These are phyloP conservation scores for Cephonodes hylas DNA, from an alignment of 2,888 invertebrate genomes.

Conservation along the genomic window DNA sequence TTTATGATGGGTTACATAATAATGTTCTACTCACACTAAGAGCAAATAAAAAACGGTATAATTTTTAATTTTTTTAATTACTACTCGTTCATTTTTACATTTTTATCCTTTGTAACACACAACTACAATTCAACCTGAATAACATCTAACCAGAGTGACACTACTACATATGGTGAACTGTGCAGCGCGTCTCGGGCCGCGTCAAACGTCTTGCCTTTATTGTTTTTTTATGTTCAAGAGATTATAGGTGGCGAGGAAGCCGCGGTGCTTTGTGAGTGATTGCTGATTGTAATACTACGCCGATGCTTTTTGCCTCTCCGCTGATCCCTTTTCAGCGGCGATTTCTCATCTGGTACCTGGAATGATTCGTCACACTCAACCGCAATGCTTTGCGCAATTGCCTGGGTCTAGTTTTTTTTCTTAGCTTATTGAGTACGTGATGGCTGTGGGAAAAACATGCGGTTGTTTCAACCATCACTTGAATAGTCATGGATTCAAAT, in stretches of 20 bases:
- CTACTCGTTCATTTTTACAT: too few relatives aligned
- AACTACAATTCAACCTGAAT: too few relatives aligned
- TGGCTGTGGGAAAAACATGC: too few relatives aligned
- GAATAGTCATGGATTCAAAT: too few relatives aligned
- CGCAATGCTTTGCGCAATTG: not conserved
- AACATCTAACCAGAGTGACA: not conserved
- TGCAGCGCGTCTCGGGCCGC: conserved; percentile 30
- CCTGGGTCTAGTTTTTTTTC: not conserved
- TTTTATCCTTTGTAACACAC: too few relatives aligned
- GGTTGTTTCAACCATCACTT: too few relatives aligned
- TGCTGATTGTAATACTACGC: conserved; percentile 14
- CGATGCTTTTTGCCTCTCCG: conserved; percentile 1
- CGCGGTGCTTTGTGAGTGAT: conserved; percentile 30
- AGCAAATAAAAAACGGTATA: too few relatives aligned
- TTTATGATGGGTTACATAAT: too few relatives aligned
- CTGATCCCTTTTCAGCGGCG: conserved; percentile 3
- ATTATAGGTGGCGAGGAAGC: conserved; percentile 24
- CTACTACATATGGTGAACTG: conserved; percentile 24
- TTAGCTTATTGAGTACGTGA: too few relatives aligned
- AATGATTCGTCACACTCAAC: conserved; percentile 11
- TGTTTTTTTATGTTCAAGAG: conserved; percentile 53
- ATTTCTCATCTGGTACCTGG: conserved; percentile 12
- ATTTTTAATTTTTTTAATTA: too few relatives aligned
- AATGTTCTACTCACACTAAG: too few relatives aligned
- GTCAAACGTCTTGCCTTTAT: conserved; percentile 60